Conservation (phyloP, 2,888 invertebrate species). For the Callimorpha dominula region DNA sequence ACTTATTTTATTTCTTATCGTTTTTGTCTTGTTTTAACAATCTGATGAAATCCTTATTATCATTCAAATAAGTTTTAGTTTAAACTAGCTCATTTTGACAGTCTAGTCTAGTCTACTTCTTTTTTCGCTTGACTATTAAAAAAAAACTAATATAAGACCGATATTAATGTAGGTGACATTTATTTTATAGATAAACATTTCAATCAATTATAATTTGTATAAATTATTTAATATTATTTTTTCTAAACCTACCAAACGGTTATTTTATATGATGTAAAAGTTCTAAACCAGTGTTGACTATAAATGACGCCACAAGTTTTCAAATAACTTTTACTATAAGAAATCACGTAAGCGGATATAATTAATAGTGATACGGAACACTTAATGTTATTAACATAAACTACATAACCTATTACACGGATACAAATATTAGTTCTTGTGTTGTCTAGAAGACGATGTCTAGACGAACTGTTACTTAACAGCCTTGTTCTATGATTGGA, state of each 20-base stretch:
- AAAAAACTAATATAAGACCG: background rate
- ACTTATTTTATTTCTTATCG: no score
- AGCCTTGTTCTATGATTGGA: background rate
- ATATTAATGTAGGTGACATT: background rate
- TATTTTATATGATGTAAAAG: background rate
- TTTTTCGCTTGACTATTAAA: background rate
- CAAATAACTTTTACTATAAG: slow-evolving; percentile 4
- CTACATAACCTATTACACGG: background rate
- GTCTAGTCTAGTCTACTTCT: no score
- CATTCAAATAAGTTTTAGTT: no score
- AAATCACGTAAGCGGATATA: slow-evolving; percentile 1
- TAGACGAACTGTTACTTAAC: background rate
- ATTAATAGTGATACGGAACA: background rate
- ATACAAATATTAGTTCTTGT: background rate
- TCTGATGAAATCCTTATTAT: no score
- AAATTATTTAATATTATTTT: no score
- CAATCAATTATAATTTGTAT: no score
- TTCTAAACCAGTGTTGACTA: background rate
- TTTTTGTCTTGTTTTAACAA: no score
- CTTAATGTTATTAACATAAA: background rate
- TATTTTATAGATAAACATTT: no score
- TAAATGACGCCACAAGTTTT: background rate
- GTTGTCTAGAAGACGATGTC: background rate
- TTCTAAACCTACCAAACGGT: background rate
- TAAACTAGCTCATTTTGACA: no score